Conservation (phyloP, 2,888 invertebrate species). For the Mactromeris polynyma region DNA sequence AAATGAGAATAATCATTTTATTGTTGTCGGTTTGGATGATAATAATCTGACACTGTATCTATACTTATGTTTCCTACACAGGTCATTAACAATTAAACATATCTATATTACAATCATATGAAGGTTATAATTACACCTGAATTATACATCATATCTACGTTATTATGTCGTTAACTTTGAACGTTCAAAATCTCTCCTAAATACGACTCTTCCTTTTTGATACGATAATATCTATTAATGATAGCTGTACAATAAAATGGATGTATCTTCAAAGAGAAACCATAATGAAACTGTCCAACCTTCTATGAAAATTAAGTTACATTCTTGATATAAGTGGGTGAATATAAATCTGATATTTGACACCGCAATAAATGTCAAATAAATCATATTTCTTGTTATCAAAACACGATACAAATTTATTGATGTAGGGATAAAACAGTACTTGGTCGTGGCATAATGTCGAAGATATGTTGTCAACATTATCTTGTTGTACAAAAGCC, state of each 20-base stretch:
- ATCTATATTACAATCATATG: neutral
- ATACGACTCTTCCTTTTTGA: neutral
- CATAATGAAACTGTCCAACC: neutral
- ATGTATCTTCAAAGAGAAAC: neutral
- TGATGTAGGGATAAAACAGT: neutral
- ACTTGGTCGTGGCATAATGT: neutral
- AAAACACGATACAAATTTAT: neutral
- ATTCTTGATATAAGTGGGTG: neutral
- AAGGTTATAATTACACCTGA: neutral
- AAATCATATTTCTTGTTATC: neutral
- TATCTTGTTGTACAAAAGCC: too few relatives aligned
- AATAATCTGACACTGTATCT: neutral
- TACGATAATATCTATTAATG: neutral
- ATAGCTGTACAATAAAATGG: neutral
- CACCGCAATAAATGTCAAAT: constrained; percentile 16
- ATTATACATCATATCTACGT: neutral
- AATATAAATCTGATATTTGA: constrained; percentile 2
- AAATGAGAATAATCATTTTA: too few relatives aligned
- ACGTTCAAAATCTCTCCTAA: neutral
- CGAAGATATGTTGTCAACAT: too few relatives aligned
- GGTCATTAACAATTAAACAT: neutral
- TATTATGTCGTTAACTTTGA: neutral
- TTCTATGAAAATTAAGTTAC: constrained; percentile 4
- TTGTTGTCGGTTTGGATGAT: neutral
- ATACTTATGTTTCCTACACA: neutral